Base-by-base conservation (phyloP, 2,113 vertebrate genomes). In the Lasiurus borealis region DNA sequence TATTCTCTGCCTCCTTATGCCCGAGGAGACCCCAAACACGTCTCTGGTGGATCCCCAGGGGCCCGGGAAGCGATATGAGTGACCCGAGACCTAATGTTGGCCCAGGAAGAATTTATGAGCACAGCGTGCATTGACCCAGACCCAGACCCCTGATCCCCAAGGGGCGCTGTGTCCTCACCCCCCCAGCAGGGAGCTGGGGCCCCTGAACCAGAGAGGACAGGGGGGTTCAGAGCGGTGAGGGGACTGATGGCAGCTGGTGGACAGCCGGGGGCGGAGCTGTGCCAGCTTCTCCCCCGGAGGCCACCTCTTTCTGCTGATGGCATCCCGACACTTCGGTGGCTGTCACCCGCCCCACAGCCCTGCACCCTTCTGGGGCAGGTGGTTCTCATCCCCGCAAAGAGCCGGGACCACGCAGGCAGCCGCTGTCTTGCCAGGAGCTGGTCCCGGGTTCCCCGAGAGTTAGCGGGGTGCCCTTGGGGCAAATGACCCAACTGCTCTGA, bases 111-210 rank as follows among this genome's bases (percentile, higher is more conserved):
- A 25, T 34, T 59, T n/a, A 3, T 40, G 6, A n/a, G 54, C 68
- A 3, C 8, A 5, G 48, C 8, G 2, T 72, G 12, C 52, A 14
- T 52, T 5, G 23, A 3, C 36, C 68, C 23, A n/a, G 6, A 16
- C 7, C 0, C 14, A 29, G 0, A n/a, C n/a, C n/a, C n/a, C n/a
- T n/a, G n/a, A 5, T 21, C 19, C n/a, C 57, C 3, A 0, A 5
- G 3, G 36, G 5, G 77, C 18, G 64, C n/a, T 0, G 0, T 5
- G n/a, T 36, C 54, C 29, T 8, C 1, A 0, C 21, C 66, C 40
- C 2, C 2, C 11, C n/a, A 18, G 8, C 83, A 10, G 69, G 85
- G 71, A 16, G 3, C n/a, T 3, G 0, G 40, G 50, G 16, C 31
- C 15, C 0, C 0, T 29, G 2, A 66, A 4, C 5, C n/a, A 18